A percentile compares a stretch with the other conserved stretches of the same genome.
Conservation (phyloP, 2,888 invertebrate species). For the Metellina segmentata region DNA sequence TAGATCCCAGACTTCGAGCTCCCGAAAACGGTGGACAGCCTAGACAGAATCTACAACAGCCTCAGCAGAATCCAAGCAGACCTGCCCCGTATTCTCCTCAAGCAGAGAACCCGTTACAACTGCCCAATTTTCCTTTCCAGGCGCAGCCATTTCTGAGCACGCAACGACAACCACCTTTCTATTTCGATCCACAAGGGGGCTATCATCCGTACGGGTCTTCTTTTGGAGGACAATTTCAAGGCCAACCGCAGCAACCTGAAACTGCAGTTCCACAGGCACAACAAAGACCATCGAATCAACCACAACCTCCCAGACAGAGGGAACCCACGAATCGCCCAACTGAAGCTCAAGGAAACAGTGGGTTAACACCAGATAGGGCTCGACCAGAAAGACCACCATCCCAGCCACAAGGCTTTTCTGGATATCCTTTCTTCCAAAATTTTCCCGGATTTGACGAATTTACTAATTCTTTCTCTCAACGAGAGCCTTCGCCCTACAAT, state of each 20-base stretch:
- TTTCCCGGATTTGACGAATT: conserved; percentile 53
- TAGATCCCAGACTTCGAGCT: not conserved
- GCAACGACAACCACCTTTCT: conserved; percentile 33
- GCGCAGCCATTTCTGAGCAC: conserved; percentile 16
- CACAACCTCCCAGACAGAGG: not conserved
- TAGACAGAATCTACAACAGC: not conserved
- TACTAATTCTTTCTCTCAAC: conserved; percentile 30
- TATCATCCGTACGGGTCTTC: not conserved
- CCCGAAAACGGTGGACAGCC: not conserved
- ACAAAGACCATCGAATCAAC: conserved; percentile 1
- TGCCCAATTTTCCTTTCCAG: conserved; percentile 65
- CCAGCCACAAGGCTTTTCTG: conserved; percentile 7
- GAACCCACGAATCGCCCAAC: not conserved
- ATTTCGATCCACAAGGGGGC: conserved; percentile 26
- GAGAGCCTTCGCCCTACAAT: conserved; percentile 4
- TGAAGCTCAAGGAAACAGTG: not conserved
- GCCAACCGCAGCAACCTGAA: conserved; percentile 7
- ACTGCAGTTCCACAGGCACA: not conserved
- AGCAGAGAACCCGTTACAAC: not conserved
- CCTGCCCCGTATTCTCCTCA: conserved; percentile 17
- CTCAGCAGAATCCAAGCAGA: not conserved
- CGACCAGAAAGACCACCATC: conserved; percentile 15
- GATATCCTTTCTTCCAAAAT: conserved; percentile 46
- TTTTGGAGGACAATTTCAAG: not conserved
- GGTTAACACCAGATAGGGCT: not conserved